Conservation (phyloP, 2,888 invertebrate species). For the Cantharis rufa region DNA sequence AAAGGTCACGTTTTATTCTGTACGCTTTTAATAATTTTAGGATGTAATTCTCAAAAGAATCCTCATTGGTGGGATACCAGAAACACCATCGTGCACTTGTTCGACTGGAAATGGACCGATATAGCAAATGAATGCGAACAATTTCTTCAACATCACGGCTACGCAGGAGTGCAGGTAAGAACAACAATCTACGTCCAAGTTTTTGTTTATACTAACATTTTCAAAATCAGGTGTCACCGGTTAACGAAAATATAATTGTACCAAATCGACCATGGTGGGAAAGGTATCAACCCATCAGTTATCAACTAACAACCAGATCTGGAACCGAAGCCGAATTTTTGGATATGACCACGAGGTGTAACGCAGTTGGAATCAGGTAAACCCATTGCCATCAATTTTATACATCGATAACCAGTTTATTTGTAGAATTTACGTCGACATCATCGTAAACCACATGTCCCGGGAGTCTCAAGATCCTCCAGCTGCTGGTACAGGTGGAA, state of each 20-base stretch:
- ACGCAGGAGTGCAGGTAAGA: constrained; percentile 71
- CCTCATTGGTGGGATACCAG: constrained; percentile 63
- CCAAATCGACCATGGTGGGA: constrained; percentile 81
- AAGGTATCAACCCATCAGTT: constrained; percentile 85
- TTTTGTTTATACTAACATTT: background rate
- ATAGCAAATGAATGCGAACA: constrained; percentile 79
- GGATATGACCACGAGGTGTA: constrained; percentile 80
- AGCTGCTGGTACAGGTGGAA: constrained; percentile 68
- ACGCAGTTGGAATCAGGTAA: constrained; percentile 73
- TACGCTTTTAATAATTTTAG: background rate
- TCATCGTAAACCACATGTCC: constrained; percentile 87
- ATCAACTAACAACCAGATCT: constrained; percentile 73
- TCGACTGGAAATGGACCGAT: constrained; percentile 83
- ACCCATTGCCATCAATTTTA: background rate
- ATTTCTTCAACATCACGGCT: constrained; percentile 74
- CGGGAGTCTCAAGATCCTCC: constrained; percentile 39
- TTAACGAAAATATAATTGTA: constrained; percentile 71
- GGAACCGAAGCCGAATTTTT: constrained; percentile 74
- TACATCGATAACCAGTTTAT: background rate
- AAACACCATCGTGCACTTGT: constrained; percentile 73
- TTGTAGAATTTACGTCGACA: constrained; percentile 78
- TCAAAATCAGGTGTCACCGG: constrained; percentile 68
- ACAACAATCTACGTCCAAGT: background rate
- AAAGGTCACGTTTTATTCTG: background rate
- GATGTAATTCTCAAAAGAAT: constrained; percentile 55